Percentiles rank a stretch among this genome's conserved stretches.
phyloP scores from a whole-genome alignment of 53 echinoderm and acorn worm genomes.

The Patiria pectinifera region DNA sequence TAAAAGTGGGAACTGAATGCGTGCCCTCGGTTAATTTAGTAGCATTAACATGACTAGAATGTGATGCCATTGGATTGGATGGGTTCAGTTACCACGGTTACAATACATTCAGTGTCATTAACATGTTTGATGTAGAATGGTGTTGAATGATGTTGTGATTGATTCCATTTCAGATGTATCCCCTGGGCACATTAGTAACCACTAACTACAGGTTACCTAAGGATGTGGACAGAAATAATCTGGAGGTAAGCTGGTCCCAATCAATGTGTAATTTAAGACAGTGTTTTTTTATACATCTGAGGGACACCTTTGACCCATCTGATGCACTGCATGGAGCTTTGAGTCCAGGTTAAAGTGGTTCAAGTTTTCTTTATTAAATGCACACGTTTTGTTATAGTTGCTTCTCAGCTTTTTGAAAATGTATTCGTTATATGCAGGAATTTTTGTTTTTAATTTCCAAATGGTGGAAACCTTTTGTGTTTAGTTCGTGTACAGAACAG shows the following conservation, averaged over 20 bases:
- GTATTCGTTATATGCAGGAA: too few species aligned
- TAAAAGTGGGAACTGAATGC: neutral
- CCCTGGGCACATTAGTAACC: slow-evolving; percentile 80
- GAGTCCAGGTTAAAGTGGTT: too few species aligned
- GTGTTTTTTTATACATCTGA: neutral
- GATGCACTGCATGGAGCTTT: too few species aligned
- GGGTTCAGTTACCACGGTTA: neutral
- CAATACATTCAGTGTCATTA: neutral
- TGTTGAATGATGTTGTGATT: neutral
- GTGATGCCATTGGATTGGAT: neutral
- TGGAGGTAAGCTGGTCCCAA: slow-evolving; percentile 75
- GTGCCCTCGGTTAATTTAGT: neutral
- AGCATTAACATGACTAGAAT: neutral
- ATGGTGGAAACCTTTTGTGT: too few species aligned
- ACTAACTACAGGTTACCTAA: slow-evolving; percentile 98
- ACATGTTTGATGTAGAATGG: neutral
- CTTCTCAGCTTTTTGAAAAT: too few species aligned
- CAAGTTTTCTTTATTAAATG: too few species aligned
- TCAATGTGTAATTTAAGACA: neutral
- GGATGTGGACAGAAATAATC: slow-evolving; percentile 85
- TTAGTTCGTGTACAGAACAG: too few species aligned
- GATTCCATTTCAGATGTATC: slow-evolving; percentile 80
- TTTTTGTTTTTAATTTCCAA: too few species aligned
- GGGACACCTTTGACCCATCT: neutral
- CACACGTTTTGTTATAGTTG: too few species aligned